Percentiles rank a stretch among this genome's conserved stretches.
Conservation (phyloP, 2,888 invertebrate species). For the Tiliacea aurago region DNA sequence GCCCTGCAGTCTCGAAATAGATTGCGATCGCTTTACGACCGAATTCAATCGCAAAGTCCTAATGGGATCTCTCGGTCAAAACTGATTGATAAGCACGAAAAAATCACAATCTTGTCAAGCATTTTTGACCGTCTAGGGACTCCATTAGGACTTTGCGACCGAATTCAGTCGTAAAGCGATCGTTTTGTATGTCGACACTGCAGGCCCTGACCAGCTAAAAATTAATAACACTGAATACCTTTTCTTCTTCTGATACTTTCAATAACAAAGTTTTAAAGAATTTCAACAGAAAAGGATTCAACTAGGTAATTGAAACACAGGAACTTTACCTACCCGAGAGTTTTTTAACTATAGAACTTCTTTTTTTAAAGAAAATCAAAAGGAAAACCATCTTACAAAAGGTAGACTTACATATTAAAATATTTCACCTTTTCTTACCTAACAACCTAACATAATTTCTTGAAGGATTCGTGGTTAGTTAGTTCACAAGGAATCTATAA, state of each 20-base stretch:
- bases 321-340: constrained; percentile 30
- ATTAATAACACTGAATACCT: constrained; percentile 30
- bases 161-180: too few species aligned
- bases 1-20: too few species aligned
- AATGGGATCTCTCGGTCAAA: too few species aligned
- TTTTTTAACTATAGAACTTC: constrained; percentile 30
- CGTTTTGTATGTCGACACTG: too few species aligned
- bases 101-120: too few species aligned
- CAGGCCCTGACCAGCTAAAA: not conserved
- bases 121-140: too few species aligned
- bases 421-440: not conserved
- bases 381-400: constrained; percentile 9
- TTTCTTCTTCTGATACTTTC: constrained; percentile 20
- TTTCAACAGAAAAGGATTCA: constrained; percentile 30
- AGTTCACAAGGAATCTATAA: constrained; percentile 36
- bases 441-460: not conserved
- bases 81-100: too few species aligned
- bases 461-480: not conserved
- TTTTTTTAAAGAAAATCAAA: constrained; percentile 14
- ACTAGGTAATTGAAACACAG: constrained; percentile 41
- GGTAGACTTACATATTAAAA: not conserved
- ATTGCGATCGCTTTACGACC: too few species aligned
- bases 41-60: too few species aligned
- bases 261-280: constrained; percentile 25
- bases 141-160: too few species aligned